phyloP scores from a whole-genome alignment of 2,797 vertebrate species.

The Phylloscopus collybita region DNA sequence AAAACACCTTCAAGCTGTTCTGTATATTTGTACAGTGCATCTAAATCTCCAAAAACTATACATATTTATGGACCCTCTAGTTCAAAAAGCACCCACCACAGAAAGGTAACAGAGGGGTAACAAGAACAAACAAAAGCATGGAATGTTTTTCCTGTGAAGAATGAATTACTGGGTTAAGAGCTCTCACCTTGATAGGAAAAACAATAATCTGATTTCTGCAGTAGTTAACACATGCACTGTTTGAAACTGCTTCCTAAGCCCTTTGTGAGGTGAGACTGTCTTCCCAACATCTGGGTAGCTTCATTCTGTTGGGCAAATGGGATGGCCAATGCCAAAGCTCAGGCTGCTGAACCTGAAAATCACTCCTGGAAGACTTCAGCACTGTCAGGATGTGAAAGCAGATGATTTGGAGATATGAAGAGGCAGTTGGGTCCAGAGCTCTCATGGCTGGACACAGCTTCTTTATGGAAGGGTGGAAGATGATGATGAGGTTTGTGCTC shows the following conservation, averaged over 20 bases:
- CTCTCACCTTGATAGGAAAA: neutral
- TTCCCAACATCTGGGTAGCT: neutral
- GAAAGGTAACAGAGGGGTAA: neutral
- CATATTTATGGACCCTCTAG: neutral
- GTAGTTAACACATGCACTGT: neutral
- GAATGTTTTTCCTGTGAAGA: neutral
- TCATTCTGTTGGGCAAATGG: neutral
- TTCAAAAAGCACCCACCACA: neutral
- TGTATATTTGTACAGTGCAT: neutral
- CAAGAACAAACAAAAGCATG: neutral
- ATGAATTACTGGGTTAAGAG: neutral
- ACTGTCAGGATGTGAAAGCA: neutral
- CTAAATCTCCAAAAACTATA: neutral
- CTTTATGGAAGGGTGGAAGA: neutral
- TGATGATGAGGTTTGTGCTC: neutral
- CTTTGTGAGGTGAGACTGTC: neutral
- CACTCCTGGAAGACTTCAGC: neutral
- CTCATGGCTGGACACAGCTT: neutral
- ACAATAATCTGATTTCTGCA: neutral
- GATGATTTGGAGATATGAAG: neutral
- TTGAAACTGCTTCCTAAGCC: neutral
- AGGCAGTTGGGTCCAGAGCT: neutral
- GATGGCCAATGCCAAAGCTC: neutral
- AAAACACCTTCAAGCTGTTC: neutral
- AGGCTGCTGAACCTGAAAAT: neutral